Base-by-base conservation (phyloP, 2,888 invertebrate species). In the Trissolcus japonicus region DNA sequence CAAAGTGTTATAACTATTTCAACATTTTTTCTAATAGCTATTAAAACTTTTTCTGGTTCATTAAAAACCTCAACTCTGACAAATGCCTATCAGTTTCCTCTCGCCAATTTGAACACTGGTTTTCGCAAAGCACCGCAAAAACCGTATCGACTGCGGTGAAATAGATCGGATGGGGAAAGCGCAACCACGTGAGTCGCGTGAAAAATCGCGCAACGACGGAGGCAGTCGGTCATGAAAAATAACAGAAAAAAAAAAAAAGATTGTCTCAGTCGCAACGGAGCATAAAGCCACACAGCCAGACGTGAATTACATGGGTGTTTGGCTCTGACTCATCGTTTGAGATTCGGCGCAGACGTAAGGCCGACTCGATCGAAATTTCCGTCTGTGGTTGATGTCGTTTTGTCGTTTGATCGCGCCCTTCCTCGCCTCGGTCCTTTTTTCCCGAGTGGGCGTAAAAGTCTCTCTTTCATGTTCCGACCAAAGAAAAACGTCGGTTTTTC, bases 91-190 rank as follows among this genome's bases (percentile, higher is more conserved):
- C 41, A 13, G 11, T 41, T 13, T 41, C 41, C 41, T 41, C 19
- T 13, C 50, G 50, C 9, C 13, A 40, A 16, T 17, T 9, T 17
- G 17, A 14, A 16, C 56, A 40, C 11, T 3, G 41, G 9, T 43
- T 43, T 13, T 43, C n/a, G 43, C 11, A 43, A 43, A 13, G 1
- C 9, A 14, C 43, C 43, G n/a, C n/a, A 13, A 43, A 54, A 63
- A 46, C 17, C 50, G 41, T 57, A 66, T 67, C 54, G 53, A 53
- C 6, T 54, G 67, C 35, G 16, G 59, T 25, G 29, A 53, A 51
- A 53, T 54, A 46, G 57, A 76, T 76, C 72, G 76, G 61, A 61
- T 66, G 68, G 73, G 43, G 69, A 78, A 78, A 78, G 78, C 66
- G 55, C 65, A 62, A 74, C 73, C 67, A 67, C 67, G 67, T 29